Conservation (phyloP, 1,140 invertebrate genomes). For the Cotesia vestalis region DNA sequence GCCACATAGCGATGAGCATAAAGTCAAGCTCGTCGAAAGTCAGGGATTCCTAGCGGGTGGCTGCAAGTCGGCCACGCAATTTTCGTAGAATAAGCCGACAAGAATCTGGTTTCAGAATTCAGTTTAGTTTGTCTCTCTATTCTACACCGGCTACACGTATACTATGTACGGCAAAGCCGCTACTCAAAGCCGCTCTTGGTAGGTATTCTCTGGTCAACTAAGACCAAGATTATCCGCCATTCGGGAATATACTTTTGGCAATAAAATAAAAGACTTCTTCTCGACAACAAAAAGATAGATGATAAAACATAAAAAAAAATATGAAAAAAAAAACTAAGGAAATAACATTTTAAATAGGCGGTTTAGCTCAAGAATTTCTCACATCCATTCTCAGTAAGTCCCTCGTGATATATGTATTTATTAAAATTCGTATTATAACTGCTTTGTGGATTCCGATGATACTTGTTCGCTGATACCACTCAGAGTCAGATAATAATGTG, state of each 20-base stretch:
- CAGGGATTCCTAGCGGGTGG: conserved; percentile 19
- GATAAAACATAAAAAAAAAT: conserved; percentile 4
- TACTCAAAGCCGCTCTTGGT: too few species aligned
- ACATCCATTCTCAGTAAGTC: conserved; percentile 31
- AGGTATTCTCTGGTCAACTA: too few species aligned
- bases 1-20: conserved; percentile 35
- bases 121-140: not conserved
- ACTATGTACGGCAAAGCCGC: too few species aligned
- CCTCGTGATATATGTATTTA: conserved; percentile 34
- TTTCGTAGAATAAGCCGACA: conserved; percentile 30
- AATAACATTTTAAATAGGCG: conserved; percentile 22
- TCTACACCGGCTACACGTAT: not conserved
- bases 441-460: conserved; percentile 15
- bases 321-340: not conserved
- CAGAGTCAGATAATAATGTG: conserved; percentile 22
- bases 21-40: conserved; percentile 40
- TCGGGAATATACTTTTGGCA: conserved; percentile 20
- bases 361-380: conserved; percentile 25
- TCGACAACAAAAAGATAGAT: too few species aligned
- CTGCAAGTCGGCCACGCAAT: conserved; percentile 27
- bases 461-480: not conserved
- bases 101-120: conserved; percentile 1
- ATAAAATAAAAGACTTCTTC: not conserved
- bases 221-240: conserved; percentile 22
- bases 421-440: conserved; percentile 28